Evolutionary conservation across 2,888 invertebrate genomes (phyloP).

Genomic region (Orchestes rusci): DNA sequence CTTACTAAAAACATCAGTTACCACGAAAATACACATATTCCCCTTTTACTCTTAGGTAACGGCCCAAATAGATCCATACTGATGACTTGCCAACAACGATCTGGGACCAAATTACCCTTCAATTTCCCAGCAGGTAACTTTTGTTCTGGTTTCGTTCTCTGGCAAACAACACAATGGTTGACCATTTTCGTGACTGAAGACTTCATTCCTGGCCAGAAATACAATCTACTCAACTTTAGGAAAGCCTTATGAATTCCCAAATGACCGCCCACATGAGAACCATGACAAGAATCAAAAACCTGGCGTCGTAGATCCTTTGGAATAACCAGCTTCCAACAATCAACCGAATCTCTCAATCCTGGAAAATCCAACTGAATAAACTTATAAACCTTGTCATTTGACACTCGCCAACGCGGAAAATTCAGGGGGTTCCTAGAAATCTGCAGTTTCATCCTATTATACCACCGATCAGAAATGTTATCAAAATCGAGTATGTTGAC

Average conservation of each 20-base stretch:
- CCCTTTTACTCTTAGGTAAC: neutral
- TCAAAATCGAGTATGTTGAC: neutral
- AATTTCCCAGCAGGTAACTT: neutral
- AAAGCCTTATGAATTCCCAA: neutral
- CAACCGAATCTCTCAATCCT: neutral
- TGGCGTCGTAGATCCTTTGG: neutral
- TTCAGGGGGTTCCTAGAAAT: neutral
- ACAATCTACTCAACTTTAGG: neutral
- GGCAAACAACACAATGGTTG: neutral
- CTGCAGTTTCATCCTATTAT: neutral
- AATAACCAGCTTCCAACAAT: neutral
- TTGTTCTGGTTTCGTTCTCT: slow-evolving; percentile 4
- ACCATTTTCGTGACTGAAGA: neutral
- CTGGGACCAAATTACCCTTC: neutral
- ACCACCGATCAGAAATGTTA: neutral
- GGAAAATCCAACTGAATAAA: neutral
- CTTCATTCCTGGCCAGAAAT: neutral
- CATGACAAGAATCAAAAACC: neutral
- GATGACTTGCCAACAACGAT: slow-evolving; percentile 9
- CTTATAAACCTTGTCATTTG: neutral
- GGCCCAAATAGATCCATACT: slow-evolving; percentile 8
- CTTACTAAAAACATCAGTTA: slow-evolving; percentile 8
- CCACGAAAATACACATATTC: slow-evolving; percentile 5
- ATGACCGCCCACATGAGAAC: neutral
- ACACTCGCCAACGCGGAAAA: neutral